phyloP scores from a whole-genome alignment of 1,140 invertebrate genomes.

The Euura lappo region DNA sequence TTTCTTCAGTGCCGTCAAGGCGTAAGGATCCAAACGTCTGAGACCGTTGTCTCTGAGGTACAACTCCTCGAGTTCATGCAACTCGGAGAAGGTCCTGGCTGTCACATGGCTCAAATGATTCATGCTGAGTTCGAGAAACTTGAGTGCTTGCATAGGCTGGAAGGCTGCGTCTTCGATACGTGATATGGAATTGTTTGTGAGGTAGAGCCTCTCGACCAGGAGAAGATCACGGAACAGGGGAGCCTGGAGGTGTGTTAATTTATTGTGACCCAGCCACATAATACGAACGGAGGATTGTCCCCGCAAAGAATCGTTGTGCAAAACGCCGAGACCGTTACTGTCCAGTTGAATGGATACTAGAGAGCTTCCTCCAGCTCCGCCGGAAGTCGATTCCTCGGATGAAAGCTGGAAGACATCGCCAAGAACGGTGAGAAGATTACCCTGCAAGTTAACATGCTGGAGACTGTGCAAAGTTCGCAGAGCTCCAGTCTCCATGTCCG shows the following conservation, averaged over 20 bases:
- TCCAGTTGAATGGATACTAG: conserved; percentile 86
- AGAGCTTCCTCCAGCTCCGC: conserved; percentile 61
- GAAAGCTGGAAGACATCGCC: conserved; percentile 80
- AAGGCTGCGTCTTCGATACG: conserved; percentile 83
- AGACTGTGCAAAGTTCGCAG: conserved; percentile 81
- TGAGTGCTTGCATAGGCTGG: conserved; percentile 73
- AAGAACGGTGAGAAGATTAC: conserved; percentile 77
- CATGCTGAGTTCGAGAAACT: conserved; percentile 79
- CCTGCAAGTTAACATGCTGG: conserved; percentile 88
- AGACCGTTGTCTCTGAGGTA: conserved; percentile 68
- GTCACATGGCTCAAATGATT: conserved; percentile 74
- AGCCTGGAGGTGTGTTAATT: conserved; percentile 73
- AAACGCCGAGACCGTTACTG: conserved; percentile 76
- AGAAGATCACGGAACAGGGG: conserved; percentile 77
- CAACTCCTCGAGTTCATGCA: conserved; percentile 72
- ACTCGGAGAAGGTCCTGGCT: conserved; percentile 71
- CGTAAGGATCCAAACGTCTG: conserved; percentile 63
- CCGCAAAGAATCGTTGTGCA: conserved; percentile 80
- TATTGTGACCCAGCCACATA: conserved; percentile 86
- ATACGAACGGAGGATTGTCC: conserved; percentile 83
- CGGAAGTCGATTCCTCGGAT: conserved; percentile 34
- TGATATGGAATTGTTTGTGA: conserved; percentile 83
- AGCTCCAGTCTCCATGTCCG: conserved; percentile 81
- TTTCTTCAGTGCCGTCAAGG: conserved; percentile 66
- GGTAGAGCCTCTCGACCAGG: conserved; percentile 77